Evolutionary conservation across 2,113 vertebrate species (phyloP), one percentile per base, ranked within the genome.

Genomic region (Genyomyrus donnyi): DNA sequence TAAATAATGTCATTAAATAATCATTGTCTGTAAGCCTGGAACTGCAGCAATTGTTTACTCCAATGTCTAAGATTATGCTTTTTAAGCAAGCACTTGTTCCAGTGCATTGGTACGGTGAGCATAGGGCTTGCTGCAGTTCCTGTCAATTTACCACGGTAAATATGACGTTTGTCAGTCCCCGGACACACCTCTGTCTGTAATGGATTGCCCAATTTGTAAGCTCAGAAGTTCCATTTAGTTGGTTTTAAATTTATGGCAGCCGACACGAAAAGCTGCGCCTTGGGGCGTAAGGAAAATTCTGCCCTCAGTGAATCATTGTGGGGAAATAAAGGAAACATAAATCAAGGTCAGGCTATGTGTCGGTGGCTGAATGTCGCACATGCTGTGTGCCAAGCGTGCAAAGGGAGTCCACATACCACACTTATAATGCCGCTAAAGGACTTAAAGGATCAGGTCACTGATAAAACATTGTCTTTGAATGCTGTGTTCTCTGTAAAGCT

Each of bases 221-320:
- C 83, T n/a, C 45, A 85, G 45, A 85, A 85, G 83, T 85, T 48
- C 45, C 83, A n/a, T 85, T 48, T 46, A 85, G 45, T 45, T 85
- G 83, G 83, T 42, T 85, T 85, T 85, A 46, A 85, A 85, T 85
- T 85, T 85, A 85, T 48, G 45, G 83, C 83, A 48, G 45, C 83
- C 10, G 83, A 48, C 83, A 85, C 1, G 8, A 85, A 85, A 85
- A 85, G 45, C 83, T 46, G 39, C 8, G 21, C 83, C 83, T n/a
- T 85, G 19, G 42, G 19, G 6, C 45, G 3, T 39, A 19, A 83
- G 77, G 35, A 24, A 48, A 85, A 48, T 85, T 85, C 83, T 85
- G 19, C 45, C 21, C 83, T 85, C 45, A 24, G 83, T 48, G 83
- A 85, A 48, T 85, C 45, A 48, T 48, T 85, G 83, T 85, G 21